These are phyloP conservation scores for Nothoprocta pentlandii DNA, from an alignment of 2,113 vertebrate genomes.

Conservation along the genomic window DNA sequence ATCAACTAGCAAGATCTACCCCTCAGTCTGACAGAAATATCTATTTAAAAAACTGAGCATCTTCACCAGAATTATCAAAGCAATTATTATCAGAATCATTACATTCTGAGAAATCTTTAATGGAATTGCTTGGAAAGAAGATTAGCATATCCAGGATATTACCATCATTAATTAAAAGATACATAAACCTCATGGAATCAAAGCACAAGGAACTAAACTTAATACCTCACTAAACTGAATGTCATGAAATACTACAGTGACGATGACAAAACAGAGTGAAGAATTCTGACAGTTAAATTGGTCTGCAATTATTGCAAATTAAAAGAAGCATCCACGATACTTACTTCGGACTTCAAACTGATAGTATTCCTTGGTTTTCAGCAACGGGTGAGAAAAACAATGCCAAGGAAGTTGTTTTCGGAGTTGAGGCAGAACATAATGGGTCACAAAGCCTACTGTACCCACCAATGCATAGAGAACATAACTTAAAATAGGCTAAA, in stretches of 20 bases:
- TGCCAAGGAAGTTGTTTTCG: constrained; percentile 98
- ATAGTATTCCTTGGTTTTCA: constrained; percentile 96
- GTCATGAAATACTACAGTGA: not conserved
- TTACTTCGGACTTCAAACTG: constrained; percentile 98
- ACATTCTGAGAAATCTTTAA: not conserved
- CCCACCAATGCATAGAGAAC: constrained; percentile 92
- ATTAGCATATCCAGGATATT: not conserved
- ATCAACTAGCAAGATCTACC: not conserved
- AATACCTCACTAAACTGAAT: not conserved
- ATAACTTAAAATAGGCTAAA: constrained; percentile 94
- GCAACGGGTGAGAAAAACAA: constrained; percentile 95
- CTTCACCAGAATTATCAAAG: not conserved
- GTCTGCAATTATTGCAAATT: not conserved
- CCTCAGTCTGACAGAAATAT: not conserved
- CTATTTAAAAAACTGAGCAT: not conserved
- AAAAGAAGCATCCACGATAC: not conserved
- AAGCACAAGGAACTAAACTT: not conserved
- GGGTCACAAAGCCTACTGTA: constrained; percentile 90
- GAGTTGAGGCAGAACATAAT: constrained; percentile 95
- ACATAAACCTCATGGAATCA: not conserved
- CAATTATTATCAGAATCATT: not conserved
- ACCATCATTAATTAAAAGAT: not conserved
- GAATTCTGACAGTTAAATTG: not conserved
- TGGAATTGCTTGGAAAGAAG: not conserved
- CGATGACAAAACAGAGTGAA: not conserved